phyloP scores from a whole-genome alignment of 2,888 invertebrate genomes.

The Prosapia bicincta region DNA sequence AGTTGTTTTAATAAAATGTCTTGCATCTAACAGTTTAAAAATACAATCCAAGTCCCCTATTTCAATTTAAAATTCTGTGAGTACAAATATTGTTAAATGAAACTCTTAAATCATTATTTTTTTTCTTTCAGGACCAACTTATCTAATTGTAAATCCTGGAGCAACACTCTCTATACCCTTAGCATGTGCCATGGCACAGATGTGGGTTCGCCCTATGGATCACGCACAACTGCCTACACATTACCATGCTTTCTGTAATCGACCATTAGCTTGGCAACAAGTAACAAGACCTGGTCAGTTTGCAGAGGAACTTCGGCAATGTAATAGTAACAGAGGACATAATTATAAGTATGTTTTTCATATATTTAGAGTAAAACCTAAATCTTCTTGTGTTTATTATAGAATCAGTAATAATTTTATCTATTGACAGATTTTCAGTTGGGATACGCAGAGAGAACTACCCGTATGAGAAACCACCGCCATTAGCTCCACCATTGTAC shows the following conservation, averaged over 20 bases:
- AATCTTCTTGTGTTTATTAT: background rate
- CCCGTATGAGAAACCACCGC: conserved; percentile 60
- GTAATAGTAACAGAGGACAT: conserved; percentile 48
- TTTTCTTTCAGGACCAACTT: conserved; percentile 40
- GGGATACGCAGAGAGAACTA: conserved; percentile 77
- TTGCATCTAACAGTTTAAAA: too few species aligned
- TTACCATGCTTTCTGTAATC: conserved; percentile 52
- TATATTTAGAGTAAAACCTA: background rate
- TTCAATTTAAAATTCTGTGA: too few species aligned
- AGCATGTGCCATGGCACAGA: conserved; percentile 65
- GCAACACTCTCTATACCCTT: conserved; percentile 64
- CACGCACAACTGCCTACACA: conserved; percentile 42
- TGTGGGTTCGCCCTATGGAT: conserved; percentile 69
- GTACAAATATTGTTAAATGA: too few species aligned
- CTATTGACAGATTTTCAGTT: conserved; percentile 79
- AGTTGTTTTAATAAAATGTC: too few species aligned
- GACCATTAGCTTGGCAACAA: conserved; percentile 59
- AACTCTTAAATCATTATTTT: too few species aligned
- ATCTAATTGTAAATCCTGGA: conserved; percentile 32
- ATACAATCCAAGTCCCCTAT: too few species aligned
- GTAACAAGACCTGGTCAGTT: conserved; percentile 51
- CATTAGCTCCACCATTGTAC: conserved; percentile 40
- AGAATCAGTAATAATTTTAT: background rate
- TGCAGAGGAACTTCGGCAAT: conserved; percentile 47
- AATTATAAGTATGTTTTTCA: conserved; percentile 50